A percentile compares a stretch with the other conserved stretches of the same genome.
Evolutionary conservation across 1,140 invertebrate genomes (phyloP).

Genomic region (Brachionus koreanus): DNA sequence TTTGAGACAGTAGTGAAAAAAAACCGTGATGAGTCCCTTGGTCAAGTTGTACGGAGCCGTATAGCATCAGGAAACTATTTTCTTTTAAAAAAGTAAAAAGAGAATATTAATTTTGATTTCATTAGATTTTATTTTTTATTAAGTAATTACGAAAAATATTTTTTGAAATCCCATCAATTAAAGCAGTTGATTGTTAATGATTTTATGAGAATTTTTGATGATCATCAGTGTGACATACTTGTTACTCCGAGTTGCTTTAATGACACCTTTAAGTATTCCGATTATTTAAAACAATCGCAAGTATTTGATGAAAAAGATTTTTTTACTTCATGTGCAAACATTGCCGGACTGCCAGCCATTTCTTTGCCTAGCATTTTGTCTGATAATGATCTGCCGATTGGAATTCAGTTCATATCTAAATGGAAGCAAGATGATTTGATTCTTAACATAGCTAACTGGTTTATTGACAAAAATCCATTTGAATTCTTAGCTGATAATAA

Average conservation of each 20-base stretch:
- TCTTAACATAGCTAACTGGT: slow-evolving; percentile 74
- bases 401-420: slow-evolving; percentile 85
- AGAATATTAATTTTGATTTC: not conserved
- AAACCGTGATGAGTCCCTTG: slow-evolving; percentile 65
- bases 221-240: slow-evolving; percentile 67
- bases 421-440: slow-evolving; percentile 72
- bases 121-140: slow-evolving; percentile 45
- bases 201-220: slow-evolving; percentile 71
- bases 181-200: slow-evolving; percentile 81
- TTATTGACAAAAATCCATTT: slow-evolving; percentile 53
- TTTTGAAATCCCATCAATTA: slow-evolving; percentile 81
- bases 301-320: slow-evolving; percentile 11
- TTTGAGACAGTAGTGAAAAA: slow-evolving; percentile 42
- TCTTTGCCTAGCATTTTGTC: slow-evolving; percentile 79
- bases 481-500: not conserved
- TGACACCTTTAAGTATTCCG: slow-evolving; percentile 70
- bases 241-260: slow-evolving; percentile 85
- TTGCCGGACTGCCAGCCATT: slow-evolving; percentile 77
- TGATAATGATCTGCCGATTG: slow-evolving; percentile 73
- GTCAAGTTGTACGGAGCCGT: slow-evolving; percentile 81
- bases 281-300: slow-evolving; percentile 34
- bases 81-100: slow-evolving; percentile 63
- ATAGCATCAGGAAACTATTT: slow-evolving; percentile 97
- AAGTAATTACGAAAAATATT: slow-evolving; percentile 90
- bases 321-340: slow-evolving; percentile 45